These are phyloP conservation scores for Acanthosepion pharaonis DNA, from an alignment of 2,888 invertebrate genomes.

Conservation along the genomic window DNA sequence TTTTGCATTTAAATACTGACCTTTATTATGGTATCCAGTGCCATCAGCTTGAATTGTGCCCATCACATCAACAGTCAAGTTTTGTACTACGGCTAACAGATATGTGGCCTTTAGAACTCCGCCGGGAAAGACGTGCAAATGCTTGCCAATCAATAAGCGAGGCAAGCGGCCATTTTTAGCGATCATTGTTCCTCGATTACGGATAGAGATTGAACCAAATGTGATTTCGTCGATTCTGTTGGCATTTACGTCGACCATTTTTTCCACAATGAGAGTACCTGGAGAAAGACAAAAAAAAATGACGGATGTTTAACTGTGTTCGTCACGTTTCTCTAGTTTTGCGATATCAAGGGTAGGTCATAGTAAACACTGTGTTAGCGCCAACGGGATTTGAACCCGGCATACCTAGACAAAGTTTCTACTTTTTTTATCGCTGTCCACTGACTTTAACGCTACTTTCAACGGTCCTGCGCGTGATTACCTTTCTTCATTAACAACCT, in stretches of 20 bases:
- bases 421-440: too few species aligned
- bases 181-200: constrained; percentile 60
- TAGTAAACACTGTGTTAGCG: too few species aligned
- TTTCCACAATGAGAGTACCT: constrained; percentile 60
- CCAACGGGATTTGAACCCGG: too few species aligned
- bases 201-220: constrained; percentile 59
- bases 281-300: not conserved
- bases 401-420: too few species aligned
- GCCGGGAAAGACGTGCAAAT: constrained; percentile 61
- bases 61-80: constrained; percentile 61
- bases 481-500: too few species aligned
- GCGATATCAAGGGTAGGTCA: too few species aligned
- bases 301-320: too few species aligned
- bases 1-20: constrained; percentile 33
- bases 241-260: constrained; percentile 59
- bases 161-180: constrained; percentile 56
- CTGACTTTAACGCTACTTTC: too few species aligned
- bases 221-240: constrained; percentile 56
- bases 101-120: constrained; percentile 58
- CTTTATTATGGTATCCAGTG: constrained; percentile 56
- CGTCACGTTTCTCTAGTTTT: too few species aligned
- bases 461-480: too few species aligned
- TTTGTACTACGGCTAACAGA: constrained; percentile 55
- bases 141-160: constrained; percentile 52
- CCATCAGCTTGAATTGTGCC: constrained; percentile 57